Evolutionary conservation across 2,888 invertebrate genomes (phyloP), one percentile per base, ranked within the genome.

Genomic region (Lithophane ornitopus): DNA sequence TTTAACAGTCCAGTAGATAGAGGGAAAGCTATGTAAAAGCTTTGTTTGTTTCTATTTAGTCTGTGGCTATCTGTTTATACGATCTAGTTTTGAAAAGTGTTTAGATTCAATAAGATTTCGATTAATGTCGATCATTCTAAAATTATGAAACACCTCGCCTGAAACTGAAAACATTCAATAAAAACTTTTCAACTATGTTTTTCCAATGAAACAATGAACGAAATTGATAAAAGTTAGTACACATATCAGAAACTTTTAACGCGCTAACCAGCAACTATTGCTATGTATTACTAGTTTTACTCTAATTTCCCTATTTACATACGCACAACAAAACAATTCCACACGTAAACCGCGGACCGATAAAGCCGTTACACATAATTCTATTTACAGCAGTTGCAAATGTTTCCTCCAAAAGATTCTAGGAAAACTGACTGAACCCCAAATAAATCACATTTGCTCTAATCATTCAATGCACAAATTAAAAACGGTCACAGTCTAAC

Each of bases 401-500:
- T 69, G 68, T 79, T 79, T 76, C 74, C 76, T 69, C 41, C 44
- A 65, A 70, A 56, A 70, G 19, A 74, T 85, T 86, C 81, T 84
- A 65, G 78, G 83, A 85, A 87, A 79, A 81, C 76, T 76, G 71
- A 82, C 66, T 76, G 79, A 70, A 80, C 44, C 76, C 70, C 52
- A 82, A 86, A 76, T 73, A 83, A 86, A 88, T 85, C 88, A 86
- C 83, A 66, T 82, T 78, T 73, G 80, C 78, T 78, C 74, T 87
- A 87, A 87, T 86, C 87, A 86, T 85, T 81, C 68, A 69, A 76
- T 86, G 85, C 87, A 89, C 89, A 88, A 87, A 91, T 91, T 89
- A 88, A 88, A 87, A 90, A 91, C 91, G 88, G 88, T 88, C 88
- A 85, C 82, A 85, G 82, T 82, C 77, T 84, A 90, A 89, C 86